These are phyloP conservation scores for Phrynocephalus versicolor DNA, from an alignment of 2,113 vertebrate species.

Conservation along the genomic window DNA sequence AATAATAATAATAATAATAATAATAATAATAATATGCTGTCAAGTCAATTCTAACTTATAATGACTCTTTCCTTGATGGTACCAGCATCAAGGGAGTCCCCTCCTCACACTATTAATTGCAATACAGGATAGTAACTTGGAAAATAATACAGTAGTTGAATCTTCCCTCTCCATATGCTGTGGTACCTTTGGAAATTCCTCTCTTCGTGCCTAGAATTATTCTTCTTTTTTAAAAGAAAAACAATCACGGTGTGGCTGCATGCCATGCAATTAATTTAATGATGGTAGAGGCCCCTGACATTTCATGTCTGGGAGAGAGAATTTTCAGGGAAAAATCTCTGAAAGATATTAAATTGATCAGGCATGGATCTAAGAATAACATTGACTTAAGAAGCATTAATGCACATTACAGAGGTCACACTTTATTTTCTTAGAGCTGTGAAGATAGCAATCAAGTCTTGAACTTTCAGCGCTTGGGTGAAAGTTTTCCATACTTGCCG, in stretches of 20 bases:
- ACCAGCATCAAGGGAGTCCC: too few species aligned
- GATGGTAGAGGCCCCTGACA: neutral
- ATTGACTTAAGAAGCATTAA: neutral
- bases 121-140: neutral
- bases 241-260: neutral
- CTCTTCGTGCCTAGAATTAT: neutral
- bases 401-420: neutral
- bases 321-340: neutral
- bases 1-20: too few species aligned
- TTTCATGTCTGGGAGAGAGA: neutral
- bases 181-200: neutral
- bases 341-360: neutral
- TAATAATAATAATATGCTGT: too few species aligned
- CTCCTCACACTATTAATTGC: neutral
- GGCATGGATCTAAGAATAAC: neutral
- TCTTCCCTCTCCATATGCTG: too few species aligned
- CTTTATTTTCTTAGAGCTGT: neutral
- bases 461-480: neutral
- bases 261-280: neutral
- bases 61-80: too few species aligned
- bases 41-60: too few species aligned
- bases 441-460: neutral
- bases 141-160: neutral
- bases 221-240: neutral
- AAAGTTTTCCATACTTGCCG: neutral